These are phyloP conservation scores for Drosophila recens DNA, from an alignment of 2,888 invertebrate genomes.

Conservation along the genomic window DNA sequence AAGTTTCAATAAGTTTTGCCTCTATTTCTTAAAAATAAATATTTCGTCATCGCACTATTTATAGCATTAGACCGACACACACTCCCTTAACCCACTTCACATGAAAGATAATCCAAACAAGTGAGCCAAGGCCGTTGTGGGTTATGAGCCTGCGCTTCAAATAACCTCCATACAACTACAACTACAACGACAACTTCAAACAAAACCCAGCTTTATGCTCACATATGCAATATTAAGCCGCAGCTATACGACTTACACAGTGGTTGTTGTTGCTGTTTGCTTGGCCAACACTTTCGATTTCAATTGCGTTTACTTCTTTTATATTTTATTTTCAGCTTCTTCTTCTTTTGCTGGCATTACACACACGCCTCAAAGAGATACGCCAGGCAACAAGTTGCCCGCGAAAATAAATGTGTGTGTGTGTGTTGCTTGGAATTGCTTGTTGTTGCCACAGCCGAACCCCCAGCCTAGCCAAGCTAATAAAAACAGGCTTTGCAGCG, in stretches of 20 bases:
- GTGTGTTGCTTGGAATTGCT: slow-evolving; percentile 29
- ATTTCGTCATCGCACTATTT: slow-evolving; percentile 13
- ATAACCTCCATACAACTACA: slow-evolving; percentile 44
- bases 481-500: slow-evolving; percentile 73
- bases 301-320: slow-evolving; percentile 76
- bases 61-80: slow-evolving; percentile 16
- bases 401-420: slow-evolving; percentile 65
- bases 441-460: slow-evolving; percentile 40
- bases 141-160: slow-evolving; percentile 66
- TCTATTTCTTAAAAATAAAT: neutral
- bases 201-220: slow-evolving; percentile 44
- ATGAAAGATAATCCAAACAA: slow-evolving; percentile 53
- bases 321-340: slow-evolving; percentile 41
- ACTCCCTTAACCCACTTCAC: slow-evolving; percentile 48
- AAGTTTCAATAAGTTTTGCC: neutral
- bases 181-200: slow-evolving; percentile 31
- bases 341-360: slow-evolving; percentile 25
- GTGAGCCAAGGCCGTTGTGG: slow-evolving; percentile 74
- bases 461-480: slow-evolving; percentile 77
- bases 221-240: slow-evolving; percentile 46
- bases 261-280: slow-evolving; percentile 35
- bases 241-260: slow-evolving; percentile 36
- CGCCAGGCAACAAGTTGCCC: slow-evolving; percentile 54
- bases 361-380: slow-evolving; percentile 23
- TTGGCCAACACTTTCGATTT: slow-evolving; percentile 80